A percentile compares a stretch with the other conserved stretches of the same genome.
Evolutionary conservation across 2,888 invertebrate species (phyloP).

Genomic region (Venusia cambrica): DNA sequence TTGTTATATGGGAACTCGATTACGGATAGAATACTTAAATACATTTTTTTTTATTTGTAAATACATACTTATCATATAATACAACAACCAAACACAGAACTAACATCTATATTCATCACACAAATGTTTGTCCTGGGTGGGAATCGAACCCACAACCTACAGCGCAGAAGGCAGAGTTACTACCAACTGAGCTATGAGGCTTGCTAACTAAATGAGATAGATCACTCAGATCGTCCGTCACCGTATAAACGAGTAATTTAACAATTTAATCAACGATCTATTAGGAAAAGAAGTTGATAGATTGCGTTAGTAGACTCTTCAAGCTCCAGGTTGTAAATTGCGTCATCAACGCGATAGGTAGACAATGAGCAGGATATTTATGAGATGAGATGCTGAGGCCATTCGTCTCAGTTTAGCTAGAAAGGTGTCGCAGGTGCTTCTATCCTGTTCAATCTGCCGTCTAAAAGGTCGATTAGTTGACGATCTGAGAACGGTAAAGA

Average conservation of each 20-base stretch:
- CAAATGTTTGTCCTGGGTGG: too few species aligned
- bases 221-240: slow-evolving; percentile 24
- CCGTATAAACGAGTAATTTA: slow-evolving; percentile 53
- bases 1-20: too few species aligned
- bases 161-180: too few species aligned
- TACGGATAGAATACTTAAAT: too few species aligned
- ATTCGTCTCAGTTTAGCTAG: slow-evolving; percentile 34
- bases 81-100: too few species aligned
- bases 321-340: slow-evolving; percentile 55
- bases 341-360: slow-evolving; percentile 59
- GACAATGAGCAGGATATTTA: slow-evolving; percentile 59
- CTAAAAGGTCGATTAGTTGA: too few species aligned
- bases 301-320: slow-evolving; percentile 60
- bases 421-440: slow-evolving; percentile 4
- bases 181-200: too few species aligned
- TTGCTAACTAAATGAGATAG: slow-evolving; percentile 17
- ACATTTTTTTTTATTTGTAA: too few species aligned
- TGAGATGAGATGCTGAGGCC: slow-evolving; percentile 38
- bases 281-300: slow-evolving; percentile 62
- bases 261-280: slow-evolving; percentile 66
- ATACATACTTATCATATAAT: too few species aligned
- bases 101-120: too few species aligned
- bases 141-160: too few species aligned
- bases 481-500: too few species aligned
- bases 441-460: slow-evolving; percentile 4